Evolutionary conservation across 2,888 invertebrate species (phyloP).

Genomic region (Meteorus cinctellus): DNA sequence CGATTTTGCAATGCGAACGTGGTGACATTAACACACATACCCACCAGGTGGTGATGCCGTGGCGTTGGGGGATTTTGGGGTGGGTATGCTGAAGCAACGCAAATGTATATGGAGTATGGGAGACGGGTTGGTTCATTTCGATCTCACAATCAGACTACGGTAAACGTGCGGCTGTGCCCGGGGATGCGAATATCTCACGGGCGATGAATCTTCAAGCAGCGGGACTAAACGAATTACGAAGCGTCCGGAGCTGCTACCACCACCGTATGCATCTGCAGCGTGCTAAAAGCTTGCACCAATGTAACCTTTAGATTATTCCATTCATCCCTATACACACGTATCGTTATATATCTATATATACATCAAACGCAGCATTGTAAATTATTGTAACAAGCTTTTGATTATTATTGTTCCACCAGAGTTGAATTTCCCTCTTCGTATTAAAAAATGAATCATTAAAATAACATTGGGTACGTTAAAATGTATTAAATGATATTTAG

Average conservation of each 20-base stretch:
- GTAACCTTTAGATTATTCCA: neutral
- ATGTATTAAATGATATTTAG: too few species aligned
- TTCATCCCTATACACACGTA: neutral
- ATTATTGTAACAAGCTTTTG: neutral
- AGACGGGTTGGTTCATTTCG: constrained; percentile 32
- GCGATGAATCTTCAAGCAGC: constrained; percentile 56
- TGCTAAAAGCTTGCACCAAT: constrained; percentile 8
- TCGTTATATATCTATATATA: neutral
- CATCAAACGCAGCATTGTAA: neutral
- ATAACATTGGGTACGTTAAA: too few species aligned
- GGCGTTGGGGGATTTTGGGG: neutral
- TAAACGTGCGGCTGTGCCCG: constrained; percentile 37
- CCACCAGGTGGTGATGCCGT: constrained; percentile 12
- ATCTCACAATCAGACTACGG: constrained; percentile 38
- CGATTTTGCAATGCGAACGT: constrained; percentile 56
- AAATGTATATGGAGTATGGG: neutral
- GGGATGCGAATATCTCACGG: constrained; percentile 48
- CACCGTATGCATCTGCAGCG: constrained; percentile 3
- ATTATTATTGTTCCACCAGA: neutral
- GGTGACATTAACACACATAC: constrained; percentile 53
- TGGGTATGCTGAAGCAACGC: neutral
- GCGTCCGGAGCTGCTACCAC: constrained; percentile 17
- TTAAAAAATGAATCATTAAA: too few species aligned
- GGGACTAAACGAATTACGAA: constrained; percentile 43
- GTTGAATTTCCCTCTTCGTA: too few species aligned